Percentiles rank a stretch among this genome's conserved stretches.
Evolutionary conservation across 2,113 vertebrate species (phyloP).

Genomic region (Thermophis baileyi): DNA sequence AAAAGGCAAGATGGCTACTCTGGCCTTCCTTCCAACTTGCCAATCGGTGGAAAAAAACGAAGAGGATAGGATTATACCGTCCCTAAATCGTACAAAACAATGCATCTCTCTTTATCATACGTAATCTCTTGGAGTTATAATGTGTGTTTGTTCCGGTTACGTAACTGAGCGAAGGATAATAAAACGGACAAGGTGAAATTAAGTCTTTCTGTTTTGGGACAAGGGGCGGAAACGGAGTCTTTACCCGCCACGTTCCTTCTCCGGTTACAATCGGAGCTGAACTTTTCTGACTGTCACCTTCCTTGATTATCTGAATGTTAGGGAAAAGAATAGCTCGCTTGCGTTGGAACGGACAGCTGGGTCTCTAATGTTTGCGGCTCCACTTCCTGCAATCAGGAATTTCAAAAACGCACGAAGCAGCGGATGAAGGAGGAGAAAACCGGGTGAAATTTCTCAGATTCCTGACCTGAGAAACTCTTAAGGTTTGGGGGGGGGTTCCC

Average conservation of each 20-base stretch:
- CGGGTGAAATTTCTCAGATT: neutral
- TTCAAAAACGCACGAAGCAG: neutral
- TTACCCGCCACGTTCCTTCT: no score
- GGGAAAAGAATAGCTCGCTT: neutral
- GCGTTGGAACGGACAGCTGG: neutral
- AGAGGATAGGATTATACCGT: neutral
- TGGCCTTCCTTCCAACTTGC: neutral
- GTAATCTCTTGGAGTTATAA: constrained; percentile 5
- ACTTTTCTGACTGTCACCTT: neutral
- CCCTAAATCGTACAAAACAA: neutral
- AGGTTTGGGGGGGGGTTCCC: neutral
- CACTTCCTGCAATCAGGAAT: neutral
- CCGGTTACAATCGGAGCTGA: neutral
- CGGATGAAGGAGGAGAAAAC: neutral
- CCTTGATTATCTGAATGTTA: no score
- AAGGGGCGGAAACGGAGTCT: rapidly evolving
- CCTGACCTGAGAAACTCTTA: neutral
- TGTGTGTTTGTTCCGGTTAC: neutral
- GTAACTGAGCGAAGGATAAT: constrained; percentile 9
- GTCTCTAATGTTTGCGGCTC: neutral
- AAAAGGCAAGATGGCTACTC: neutral
- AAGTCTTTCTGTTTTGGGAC: neutral
- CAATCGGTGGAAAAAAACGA: no score
- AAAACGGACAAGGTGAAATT: neutral
- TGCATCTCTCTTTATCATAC: neutral